Percentiles rank a stretch among this genome's conserved stretches.
These are phyloP conservation scores for Parapristionchus giblindavisi DNA, from an alignment of 2,888 invertebrate genomes.

Conservation along the genomic window DNA sequence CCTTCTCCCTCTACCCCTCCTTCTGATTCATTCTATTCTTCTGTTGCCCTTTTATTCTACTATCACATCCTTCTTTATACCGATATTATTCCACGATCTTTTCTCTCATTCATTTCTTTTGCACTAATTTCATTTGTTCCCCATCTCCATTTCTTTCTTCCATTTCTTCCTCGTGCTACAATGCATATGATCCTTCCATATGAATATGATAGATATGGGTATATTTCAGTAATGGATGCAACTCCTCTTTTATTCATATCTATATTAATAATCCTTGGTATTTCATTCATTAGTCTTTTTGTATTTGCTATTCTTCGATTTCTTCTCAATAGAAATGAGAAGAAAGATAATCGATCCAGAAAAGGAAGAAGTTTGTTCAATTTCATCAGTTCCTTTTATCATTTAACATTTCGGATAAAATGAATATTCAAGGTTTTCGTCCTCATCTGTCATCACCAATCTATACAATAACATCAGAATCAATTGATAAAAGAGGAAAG, in stretches of 20 bases:
- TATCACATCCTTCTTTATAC: too few relatives aligned
- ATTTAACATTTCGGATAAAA: not conserved
- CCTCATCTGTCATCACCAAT: conserved; percentile 23
- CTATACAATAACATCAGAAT: conserved; percentile 16
- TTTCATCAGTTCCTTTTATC: not conserved
- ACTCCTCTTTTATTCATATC: conserved; percentile 3
- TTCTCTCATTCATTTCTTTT: too few relatives aligned
- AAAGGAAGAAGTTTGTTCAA: conserved; percentile 2
- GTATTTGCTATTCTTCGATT: not conserved
- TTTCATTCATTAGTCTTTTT: not conserved
- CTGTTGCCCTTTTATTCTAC: too few relatives aligned
- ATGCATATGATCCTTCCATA: too few relatives aligned
- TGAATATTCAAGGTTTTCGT: not conserved
- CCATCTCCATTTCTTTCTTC: too few relatives aligned
- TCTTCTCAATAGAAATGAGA: not conserved
- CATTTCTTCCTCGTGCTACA: too few relatives aligned
- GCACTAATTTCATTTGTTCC: too few relatives aligned
- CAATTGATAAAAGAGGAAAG: conserved; percentile 13
- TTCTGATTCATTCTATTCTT: too few relatives aligned
- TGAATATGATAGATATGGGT: too few relatives aligned
- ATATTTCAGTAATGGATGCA: too few relatives aligned
- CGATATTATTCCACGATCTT: too few relatives aligned
- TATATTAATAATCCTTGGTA: not conserved
- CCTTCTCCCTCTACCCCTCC: too few relatives aligned
- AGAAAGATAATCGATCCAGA: not conserved